A percentile compares a stretch with the other conserved stretches of the same genome.
Conservation (phyloP, 2,797 vertebrate genomes). For the Otolemur crassicaudatus region DNA sequence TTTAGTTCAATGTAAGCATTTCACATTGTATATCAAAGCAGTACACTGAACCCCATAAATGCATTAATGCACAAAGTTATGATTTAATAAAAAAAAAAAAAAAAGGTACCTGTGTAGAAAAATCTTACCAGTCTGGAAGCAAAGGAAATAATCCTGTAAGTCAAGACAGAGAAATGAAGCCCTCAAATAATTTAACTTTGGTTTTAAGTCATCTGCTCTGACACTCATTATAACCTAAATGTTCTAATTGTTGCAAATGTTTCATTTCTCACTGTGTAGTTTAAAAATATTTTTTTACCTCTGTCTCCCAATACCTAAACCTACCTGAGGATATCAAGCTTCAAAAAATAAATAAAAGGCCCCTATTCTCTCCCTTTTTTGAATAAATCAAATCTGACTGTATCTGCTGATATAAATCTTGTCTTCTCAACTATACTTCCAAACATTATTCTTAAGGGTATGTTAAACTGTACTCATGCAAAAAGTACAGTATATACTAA, state of each 20-base stretch:
- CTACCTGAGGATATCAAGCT: not conserved
- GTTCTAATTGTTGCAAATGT: not conserved
- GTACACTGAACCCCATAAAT: no score
- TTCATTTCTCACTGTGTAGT: not conserved
- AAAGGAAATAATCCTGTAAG: not conserved
- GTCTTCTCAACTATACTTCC: not conserved
- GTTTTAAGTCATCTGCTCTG: slow-evolving; percentile 23
- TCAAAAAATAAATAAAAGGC: not conserved
- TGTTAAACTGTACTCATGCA: not conserved
- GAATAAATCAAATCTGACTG: not conserved
- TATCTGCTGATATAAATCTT: not conserved
- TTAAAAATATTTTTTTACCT: not conserved
- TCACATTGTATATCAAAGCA: no score
- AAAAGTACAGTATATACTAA: not conserved
- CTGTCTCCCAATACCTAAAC: slow-evolving; percentile 37
- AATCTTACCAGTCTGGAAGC: not conserved
- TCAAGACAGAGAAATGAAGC: not conserved
- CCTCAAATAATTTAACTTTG: not conserved
- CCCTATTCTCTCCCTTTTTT: not conserved
- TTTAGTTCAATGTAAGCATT: no score
- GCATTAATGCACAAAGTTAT: no score
- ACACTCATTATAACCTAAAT: not conserved
- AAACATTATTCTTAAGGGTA: not conserved
- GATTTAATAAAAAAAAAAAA: no score
- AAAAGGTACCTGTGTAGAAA: not conserved